These are phyloP conservation scores for Marasmarcha lunaedactyla DNA, from an alignment of 2,888 invertebrate genomes.

Conservation along the genomic window DNA sequence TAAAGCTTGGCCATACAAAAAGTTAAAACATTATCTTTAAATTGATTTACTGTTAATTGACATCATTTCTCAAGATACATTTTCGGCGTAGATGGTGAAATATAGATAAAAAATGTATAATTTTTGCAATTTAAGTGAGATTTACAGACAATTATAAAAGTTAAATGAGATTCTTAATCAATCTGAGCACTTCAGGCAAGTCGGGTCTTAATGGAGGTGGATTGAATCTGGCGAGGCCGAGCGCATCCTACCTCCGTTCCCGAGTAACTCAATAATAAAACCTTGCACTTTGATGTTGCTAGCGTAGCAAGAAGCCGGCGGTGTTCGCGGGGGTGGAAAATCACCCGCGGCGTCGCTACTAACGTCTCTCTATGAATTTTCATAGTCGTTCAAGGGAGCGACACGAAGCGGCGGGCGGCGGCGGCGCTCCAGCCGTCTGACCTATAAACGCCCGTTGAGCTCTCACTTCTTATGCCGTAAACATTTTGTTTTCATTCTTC, in stretches of 20 bases:
- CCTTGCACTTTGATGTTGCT: constrained; percentile 54
- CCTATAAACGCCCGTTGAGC: constrained; percentile 40
- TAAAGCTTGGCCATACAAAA: too few species aligned
- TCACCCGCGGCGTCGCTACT: constrained; percentile 36
- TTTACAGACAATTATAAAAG: constrained; percentile 15
- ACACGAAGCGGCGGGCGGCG: constrained; percentile 37
- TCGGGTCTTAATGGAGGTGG: constrained; percentile 26
- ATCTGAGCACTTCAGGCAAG: constrained; percentile 20
- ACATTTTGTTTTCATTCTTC: constrained; percentile 40
- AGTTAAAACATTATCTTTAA: too few species aligned
- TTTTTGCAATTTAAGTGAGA: too few species aligned
- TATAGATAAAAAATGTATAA: too few species aligned
- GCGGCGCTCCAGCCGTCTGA: constrained; percentile 39
- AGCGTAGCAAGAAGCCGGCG: constrained; percentile 20
- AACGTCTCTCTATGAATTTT: constrained; percentile 26
- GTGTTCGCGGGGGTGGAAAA: constrained; percentile 38
- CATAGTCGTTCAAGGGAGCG: constrained; percentile 22
- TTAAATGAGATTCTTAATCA: constrained; percentile 25
- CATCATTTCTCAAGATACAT: too few species aligned
- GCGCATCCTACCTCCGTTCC: constrained; percentile 22
- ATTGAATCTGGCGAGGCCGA: constrained; percentile 33
- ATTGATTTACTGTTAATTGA: too few species aligned
- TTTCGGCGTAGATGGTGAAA: too few species aligned
- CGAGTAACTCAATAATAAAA: constrained; percentile 48
- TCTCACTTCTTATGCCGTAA: constrained; percentile 27